Percentiles rank a stretch among this genome's conserved stretches.
These are phyloP conservation scores for Himantopus leucocephalus DNA, from an alignment of 2,113 vertebrate genomes.

Conservation along the genomic window DNA sequence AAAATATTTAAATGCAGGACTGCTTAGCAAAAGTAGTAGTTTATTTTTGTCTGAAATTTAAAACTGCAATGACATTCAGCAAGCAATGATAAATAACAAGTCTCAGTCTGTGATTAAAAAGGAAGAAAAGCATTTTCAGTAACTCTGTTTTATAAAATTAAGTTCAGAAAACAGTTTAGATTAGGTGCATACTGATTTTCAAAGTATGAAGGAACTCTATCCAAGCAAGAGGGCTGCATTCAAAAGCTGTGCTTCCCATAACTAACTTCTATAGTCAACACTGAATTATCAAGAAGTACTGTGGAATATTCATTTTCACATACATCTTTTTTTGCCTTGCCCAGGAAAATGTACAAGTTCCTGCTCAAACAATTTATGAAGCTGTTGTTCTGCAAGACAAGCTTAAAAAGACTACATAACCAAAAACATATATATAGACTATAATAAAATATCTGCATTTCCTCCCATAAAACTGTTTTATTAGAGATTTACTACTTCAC, in stretches of 20 bases:
- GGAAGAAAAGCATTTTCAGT: not conserved
- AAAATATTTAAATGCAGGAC: not conserved
- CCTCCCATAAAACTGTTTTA: not conserved
- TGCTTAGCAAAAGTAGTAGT: not conserved
- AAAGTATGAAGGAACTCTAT: not conserved
- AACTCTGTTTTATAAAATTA: not conserved
- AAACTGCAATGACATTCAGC: not conserved
- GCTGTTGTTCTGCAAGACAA: not conserved
- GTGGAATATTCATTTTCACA: not conserved
- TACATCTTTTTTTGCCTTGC: not conserved
- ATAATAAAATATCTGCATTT: slow-evolving; percentile 5
- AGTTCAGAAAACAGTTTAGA: not conserved
- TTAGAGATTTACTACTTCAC: not conserved
- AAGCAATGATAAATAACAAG: not conserved
- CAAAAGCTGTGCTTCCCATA: not conserved
- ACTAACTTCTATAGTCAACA: not conserved
- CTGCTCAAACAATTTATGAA: not conserved
- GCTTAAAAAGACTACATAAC: not conserved
- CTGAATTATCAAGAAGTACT: not conserved
- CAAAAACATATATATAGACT: not conserved
- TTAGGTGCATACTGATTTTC: fast-evolving
- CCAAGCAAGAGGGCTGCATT: not conserved
- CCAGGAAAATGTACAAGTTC: not conserved
- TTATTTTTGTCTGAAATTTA: not conserved
- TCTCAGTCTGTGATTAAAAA: not conserved